Base-by-base conservation (phyloP, 2,888 invertebrate species). In the Allygus modestus region DNA sequence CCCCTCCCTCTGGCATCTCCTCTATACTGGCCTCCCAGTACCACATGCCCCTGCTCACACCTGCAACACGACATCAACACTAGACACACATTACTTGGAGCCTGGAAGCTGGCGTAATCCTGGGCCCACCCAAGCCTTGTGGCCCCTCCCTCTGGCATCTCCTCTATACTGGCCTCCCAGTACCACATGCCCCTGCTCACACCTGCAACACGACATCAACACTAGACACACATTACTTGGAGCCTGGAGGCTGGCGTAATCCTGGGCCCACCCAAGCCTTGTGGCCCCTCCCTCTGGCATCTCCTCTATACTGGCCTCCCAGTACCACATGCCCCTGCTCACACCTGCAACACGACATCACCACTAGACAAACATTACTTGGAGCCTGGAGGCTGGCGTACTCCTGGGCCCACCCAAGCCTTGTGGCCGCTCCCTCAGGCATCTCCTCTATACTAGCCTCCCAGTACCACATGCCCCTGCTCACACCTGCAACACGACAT, bases 351-450 rank as follows among this genome's bases (percentile, higher is more conserved):
- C 37, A 37, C 37, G 9, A 37, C 37, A 37, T 37, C 37, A 37
- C 37, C 4, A 4, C 4, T 37, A 37, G 37, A 37, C 5, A 7
- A 37, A 9, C n/a, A n/a, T 37, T 4, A 37, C 37, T 9, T 37
- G 99, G 99, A 41, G 96, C 96, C 92, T 99, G 99, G 86, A 99
- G 92, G n/a, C 99, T 99, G 58, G 97, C 97, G 91, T 97, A 96
- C 88, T 96, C 95, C 88, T 99, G 98, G 17, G 97, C 97, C 98
- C 98, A 99, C 84, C 99, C 99, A 33, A 99, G 92, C 84, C 99
- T 93, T 0, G 96, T 93, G 4, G 98, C 98, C 12, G 98, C 95
- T 77, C 97, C 97, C 90, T 97, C 97, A 0, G 98, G 98, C 96
- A 99, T 95, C 90, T 99, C 98, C 89, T 97, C 96, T 98, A n/a